Evolutionary conservation across 1,140 invertebrate genomes (phyloP).

Genomic region (Pristionchus pacificus): DNA sequence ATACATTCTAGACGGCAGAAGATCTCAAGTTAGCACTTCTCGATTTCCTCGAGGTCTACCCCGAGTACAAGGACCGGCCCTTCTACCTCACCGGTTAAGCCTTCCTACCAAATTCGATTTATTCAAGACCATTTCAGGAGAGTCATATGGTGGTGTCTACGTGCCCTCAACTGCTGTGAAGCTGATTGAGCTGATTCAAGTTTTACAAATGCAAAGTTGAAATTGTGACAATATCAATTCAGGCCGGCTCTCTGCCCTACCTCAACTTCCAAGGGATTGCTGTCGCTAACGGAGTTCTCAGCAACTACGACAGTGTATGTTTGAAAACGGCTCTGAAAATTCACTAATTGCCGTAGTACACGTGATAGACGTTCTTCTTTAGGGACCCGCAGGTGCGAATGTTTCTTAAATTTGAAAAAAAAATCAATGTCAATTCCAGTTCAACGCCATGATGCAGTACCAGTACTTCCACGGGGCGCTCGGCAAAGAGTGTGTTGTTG

Average conservation of each 20-base stretch:
- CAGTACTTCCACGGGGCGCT: too few species aligned
- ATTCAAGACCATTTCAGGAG: conserved; percentile 48
- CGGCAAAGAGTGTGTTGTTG: too few species aligned
- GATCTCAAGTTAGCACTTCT: conserved; percentile 55
- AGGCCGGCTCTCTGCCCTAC: conserved; percentile 5
- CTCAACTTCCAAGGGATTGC: conserved; percentile 47
- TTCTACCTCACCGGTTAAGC: conserved; percentile 61
- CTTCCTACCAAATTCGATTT: too few species aligned
- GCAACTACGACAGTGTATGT: too few species aligned
- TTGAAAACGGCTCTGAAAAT: too few species aligned
- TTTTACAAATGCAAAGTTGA: too few species aligned
- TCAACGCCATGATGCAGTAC: too few species aligned
- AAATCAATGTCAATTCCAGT: too few species aligned
- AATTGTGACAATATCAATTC: background rate
- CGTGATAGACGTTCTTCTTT: too few species aligned
- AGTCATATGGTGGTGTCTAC: conserved; percentile 60
- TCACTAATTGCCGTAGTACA: too few species aligned
- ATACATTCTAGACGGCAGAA: conserved; percentile 14
- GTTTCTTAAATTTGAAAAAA: conserved; percentile 11
- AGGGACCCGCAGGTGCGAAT: too few species aligned
- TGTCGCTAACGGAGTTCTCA: conserved; percentile 49
- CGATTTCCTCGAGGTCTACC: conserved; percentile 62
- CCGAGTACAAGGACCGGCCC: conserved; percentile 59
- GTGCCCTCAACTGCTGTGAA: conserved; percentile 61
- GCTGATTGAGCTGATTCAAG: conserved; percentile 47